Conservation (phyloP, 2,888 invertebrate genomes). For the Drosophila fungiperda region DNA sequence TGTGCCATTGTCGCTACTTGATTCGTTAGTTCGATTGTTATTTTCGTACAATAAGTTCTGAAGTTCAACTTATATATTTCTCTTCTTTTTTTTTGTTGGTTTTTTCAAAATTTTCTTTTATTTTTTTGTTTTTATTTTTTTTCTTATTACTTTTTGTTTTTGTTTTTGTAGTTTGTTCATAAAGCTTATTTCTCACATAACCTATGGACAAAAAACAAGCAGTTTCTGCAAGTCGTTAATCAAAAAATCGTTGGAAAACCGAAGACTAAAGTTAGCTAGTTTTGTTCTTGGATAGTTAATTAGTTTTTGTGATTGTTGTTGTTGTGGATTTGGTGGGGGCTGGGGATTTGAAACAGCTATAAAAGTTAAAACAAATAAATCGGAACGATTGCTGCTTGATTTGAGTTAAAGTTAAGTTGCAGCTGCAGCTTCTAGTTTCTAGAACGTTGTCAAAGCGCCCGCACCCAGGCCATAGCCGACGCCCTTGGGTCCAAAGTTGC, state of each 20-base stretch:
- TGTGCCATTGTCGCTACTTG: constrained; percentile 53
- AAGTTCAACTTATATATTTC: constrained; percentile 32
- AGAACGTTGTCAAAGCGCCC: constrained; percentile 95
- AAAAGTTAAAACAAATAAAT: constrained; percentile 50
- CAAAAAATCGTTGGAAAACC: constrained; percentile 81
- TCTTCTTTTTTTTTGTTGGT: constrained; percentile 46
- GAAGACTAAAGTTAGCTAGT: constrained; percentile 78
- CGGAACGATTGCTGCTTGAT: constrained; percentile 52
- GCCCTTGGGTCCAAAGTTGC: constrained; percentile 94
- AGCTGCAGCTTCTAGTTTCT: constrained; percentile 85
- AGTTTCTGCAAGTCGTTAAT: constrained; percentile 68
- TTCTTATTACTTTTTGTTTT: constrained; percentile 16
- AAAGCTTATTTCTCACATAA: constrained; percentile 79
- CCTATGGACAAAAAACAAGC: constrained; percentile 71
- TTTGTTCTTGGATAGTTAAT: constrained; percentile 44
- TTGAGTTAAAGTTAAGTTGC: constrained; percentile 83
- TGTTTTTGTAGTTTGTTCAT: constrained; percentile 40
- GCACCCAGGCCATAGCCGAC: constrained; percentile 96
- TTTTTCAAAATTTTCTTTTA: constrained; percentile 39
- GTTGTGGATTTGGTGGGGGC: background rate
- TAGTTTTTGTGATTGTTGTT: constrained; percentile 8
- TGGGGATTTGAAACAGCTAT: constrained; percentile 15
- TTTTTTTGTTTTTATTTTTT: constrained; percentile 29
- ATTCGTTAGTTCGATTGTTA: constrained; percentile 68
- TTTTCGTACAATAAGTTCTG: constrained; percentile 63